phyloP scores from a whole-genome alignment of 2,797 vertebrate genomes.

The Molossus molossus region DNA sequence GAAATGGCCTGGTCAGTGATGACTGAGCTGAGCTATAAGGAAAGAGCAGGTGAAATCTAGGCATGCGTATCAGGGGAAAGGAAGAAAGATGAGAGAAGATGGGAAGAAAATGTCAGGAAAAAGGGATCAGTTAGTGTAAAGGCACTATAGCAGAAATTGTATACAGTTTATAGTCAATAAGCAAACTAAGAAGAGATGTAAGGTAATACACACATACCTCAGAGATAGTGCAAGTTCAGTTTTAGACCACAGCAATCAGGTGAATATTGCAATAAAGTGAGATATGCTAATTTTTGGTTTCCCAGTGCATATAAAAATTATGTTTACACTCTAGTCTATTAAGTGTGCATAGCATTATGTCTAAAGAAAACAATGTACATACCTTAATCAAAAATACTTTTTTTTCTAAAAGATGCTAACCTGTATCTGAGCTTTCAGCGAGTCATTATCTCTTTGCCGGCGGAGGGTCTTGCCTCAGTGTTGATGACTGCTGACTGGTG shows the following conservation, averaged over 20 bases:
- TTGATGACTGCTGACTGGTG: not conserved
- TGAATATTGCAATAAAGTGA: not conserved
- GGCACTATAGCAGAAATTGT: not conserved
- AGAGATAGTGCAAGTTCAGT: not conserved
- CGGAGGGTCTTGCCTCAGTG: not conserved
- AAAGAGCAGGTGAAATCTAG: not conserved
- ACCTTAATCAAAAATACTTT: not conserved
- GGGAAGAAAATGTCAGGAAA: not conserved
- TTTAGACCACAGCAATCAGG: not conserved
- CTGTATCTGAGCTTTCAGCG: not conserved
- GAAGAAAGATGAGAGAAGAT: not conserved
- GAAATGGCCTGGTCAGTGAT: not conserved
- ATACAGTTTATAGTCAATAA: slow-evolving; percentile 44
- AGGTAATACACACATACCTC: not conserved
- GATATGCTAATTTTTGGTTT: not conserved
- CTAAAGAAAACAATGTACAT: not conserved
- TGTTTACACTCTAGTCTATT: not conserved
- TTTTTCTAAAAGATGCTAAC: not conserved
- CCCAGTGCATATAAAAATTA: not conserved
- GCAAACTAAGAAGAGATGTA: not conserved
- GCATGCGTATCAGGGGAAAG: not conserved
- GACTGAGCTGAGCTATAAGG: not conserved
- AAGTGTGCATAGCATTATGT: not conserved
- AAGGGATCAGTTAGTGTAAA: not conserved
- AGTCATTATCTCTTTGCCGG: too few species aligned